Evolutionary conservation across 2,888 invertebrate genomes (phyloP).

Genomic region (Brassicogethes aeneus): DNA sequence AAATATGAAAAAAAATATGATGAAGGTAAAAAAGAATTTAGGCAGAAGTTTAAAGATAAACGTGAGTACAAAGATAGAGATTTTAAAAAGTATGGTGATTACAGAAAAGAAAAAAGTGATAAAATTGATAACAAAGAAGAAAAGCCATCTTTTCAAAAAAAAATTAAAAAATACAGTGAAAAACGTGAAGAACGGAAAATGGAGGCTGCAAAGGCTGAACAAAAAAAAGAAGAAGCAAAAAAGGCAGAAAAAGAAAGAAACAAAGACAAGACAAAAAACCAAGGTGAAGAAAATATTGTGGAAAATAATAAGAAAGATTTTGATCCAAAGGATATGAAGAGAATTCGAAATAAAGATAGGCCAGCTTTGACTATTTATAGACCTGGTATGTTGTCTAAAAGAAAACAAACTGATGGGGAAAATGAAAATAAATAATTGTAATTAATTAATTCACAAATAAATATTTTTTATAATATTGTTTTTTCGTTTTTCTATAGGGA

Average conservation of each 20-base stretch:
- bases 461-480: too few species aligned
- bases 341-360: conserved; percentile 63
- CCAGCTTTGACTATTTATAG: conserved; percentile 86
- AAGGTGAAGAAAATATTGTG: conserved; percentile 4
- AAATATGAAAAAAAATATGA: conserved; percentile 3
- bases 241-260: conserved; percentile 7
- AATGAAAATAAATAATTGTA: conserved; percentile 40
- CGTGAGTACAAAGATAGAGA: conserved; percentile 4
- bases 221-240: conserved; percentile 23
- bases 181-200: conserved; percentile 37
- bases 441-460: too few species aligned
- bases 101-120: conserved; percentile 22
- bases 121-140: conserved; percentile 24
- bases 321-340: conserved; percentile 26
- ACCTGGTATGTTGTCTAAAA: conserved; percentile 78
- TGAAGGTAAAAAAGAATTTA: conserved; percentile 20
- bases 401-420: conserved; percentile 51
- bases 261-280: conserved; percentile 7
- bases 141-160: conserved; percentile 19
- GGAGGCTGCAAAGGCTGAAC: conserved; percentile 33
- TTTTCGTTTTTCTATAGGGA: too few species aligned
- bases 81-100: conserved; percentile 9
- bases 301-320: conserved; percentile 12
- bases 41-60: conserved; percentile 9
- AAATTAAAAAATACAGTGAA: conserved; percentile 39